phyloP scores from a whole-genome alignment of 1,140 invertebrate genomes.

The Cherax quadricarinatus region DNA sequence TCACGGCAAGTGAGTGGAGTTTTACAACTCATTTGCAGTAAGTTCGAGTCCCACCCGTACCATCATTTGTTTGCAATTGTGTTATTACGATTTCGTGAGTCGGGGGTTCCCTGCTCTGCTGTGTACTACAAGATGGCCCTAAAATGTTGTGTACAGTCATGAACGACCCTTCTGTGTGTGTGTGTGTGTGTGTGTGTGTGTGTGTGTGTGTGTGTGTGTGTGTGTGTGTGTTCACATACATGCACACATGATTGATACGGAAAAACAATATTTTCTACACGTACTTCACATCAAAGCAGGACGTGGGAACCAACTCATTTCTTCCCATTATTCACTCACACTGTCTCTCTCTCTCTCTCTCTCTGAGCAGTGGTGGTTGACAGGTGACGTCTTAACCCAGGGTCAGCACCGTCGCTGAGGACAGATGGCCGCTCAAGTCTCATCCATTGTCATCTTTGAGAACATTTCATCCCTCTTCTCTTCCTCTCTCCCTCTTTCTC shows the following conservation, averaged over 20 bases:
- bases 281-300: too few relatives aligned
- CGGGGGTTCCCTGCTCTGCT: too few relatives aligned
- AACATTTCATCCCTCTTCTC: background rate
- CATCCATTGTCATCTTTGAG: conserved; percentile 24
- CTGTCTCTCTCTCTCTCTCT: background rate
- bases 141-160: too few relatives aligned
- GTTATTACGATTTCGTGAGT: too few relatives aligned
- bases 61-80: too few relatives aligned
- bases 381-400: background rate
- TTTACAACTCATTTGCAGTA: too few relatives aligned
- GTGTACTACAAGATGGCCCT: too few relatives aligned
- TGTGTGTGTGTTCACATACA: background rate
- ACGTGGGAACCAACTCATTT: background rate
- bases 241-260: background rate
- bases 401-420: background rate
- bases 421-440: background rate
- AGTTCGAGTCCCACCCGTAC: too few relatives aligned
- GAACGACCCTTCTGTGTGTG: background rate
- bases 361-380: background rate
- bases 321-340: background rate
- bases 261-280: too few relatives aligned
- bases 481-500: background rate
- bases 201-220: conserved; percentile 1
- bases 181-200: background rate
- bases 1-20: too few relatives aligned